Percentiles rank a stretch among this genome's conserved stretches.
phyloP scores from a whole-genome alignment of 2,113 vertebrate genomes.

The Caretta caretta region DNA sequence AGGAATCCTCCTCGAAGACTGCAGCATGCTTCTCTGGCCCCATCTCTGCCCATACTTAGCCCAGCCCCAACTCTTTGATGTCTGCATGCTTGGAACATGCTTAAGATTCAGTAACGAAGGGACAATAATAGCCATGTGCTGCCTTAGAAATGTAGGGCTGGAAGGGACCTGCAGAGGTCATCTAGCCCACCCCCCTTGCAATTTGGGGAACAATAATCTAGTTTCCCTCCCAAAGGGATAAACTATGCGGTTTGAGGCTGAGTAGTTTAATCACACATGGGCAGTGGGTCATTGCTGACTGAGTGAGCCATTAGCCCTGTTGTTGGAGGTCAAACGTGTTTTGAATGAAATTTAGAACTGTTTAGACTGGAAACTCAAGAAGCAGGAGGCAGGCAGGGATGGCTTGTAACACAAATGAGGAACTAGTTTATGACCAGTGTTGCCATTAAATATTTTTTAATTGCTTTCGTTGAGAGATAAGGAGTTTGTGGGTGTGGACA shows the following conservation, averaged over 20 bases:
- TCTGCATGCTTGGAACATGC: rapidly evolving
- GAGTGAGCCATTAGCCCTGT: not conserved
- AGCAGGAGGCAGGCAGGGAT: not conserved
- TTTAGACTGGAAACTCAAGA: too few relatives aligned
- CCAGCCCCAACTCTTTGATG: not conserved
- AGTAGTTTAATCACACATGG: not conserved
- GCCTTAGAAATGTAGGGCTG: not conserved
- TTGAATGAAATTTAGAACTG: not conserved
- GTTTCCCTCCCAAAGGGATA: not conserved
- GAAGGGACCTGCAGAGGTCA: too few relatives aligned
- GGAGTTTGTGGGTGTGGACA: not conserved
- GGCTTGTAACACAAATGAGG: rapidly evolving
- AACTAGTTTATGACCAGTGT: not conserved
- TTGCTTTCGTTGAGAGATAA: not conserved
- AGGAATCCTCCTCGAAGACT: not conserved
- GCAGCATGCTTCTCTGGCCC: not conserved
- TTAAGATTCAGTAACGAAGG: not conserved
- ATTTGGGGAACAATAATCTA: not conserved
- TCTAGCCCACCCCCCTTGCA: too few relatives aligned
- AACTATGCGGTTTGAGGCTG: rapidly evolving
- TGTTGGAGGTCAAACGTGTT: not conserved
- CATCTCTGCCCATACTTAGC: too few relatives aligned
- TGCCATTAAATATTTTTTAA: not conserved
- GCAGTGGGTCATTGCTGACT: not conserved
- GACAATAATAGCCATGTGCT: not conserved